These are phyloP conservation scores for Mythimna albipuncta DNA, from an alignment of 2,888 invertebrate species.

Conservation along the genomic window DNA sequence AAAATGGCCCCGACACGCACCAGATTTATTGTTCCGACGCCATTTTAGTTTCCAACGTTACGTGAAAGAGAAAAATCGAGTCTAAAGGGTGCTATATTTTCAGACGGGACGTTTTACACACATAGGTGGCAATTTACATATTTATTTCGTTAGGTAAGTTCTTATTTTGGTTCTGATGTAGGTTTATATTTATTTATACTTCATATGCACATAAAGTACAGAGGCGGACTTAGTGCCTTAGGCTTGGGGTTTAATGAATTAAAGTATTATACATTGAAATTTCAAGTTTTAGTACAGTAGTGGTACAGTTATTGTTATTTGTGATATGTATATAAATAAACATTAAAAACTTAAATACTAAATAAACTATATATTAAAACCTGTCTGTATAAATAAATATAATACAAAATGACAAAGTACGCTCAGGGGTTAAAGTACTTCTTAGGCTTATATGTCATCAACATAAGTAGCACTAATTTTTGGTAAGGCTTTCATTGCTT, in stretches of 20 bases:
- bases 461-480: background rate
- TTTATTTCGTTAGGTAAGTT: conserved; percentile 23
- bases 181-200: background rate
- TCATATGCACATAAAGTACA: too few relatives aligned
- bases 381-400: too few relatives aligned
- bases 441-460: conserved; percentile 10
- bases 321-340: too few relatives aligned
- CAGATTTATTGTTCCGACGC: conserved; percentile 51
- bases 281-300: too few relatives aligned
- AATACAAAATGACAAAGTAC: too few relatives aligned
- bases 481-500: background rate
- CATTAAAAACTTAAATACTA: too few relatives aligned
- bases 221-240: too few relatives aligned
- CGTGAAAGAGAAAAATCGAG: conserved; percentile 28
- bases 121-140: conserved; percentile 22
- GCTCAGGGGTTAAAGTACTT: too few relatives aligned
- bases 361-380: too few relatives aligned
- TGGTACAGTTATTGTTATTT: too few relatives aligned
- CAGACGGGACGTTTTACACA: conserved; percentile 2
- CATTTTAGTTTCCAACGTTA: conserved; percentile 55
- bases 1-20: conserved; percentile 50
- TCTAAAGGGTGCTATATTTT: conserved; percentile 21
- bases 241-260: too few relatives aligned
- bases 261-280: too few relatives aligned
- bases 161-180: conserved; percentile 8